Evolutionary conservation across 1,140 invertebrate species (phyloP).

Genomic region (Pseudomyrmex flavicornis): DNA sequence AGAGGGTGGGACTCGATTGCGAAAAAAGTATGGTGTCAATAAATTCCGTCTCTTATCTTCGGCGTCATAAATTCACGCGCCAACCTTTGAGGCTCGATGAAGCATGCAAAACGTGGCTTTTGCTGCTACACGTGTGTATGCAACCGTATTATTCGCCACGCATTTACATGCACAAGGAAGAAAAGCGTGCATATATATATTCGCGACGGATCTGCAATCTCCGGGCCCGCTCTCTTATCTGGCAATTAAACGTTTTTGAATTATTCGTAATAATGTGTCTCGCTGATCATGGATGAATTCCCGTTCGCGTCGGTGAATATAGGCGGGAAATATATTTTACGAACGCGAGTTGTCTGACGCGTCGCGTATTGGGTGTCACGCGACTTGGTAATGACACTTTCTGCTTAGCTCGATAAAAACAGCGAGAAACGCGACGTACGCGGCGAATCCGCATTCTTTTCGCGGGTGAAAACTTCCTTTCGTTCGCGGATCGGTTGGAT

Average conservation of each 20-base stretch:
- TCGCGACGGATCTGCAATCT: not conserved
- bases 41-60: constrained; percentile 66
- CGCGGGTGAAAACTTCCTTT: not conserved
- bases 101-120: constrained; percentile 58
- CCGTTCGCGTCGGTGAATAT: not conserved
- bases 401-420: not conserved
- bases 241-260: constrained; percentile 11
- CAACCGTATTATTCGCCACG: constrained; percentile 20
- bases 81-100: constrained; percentile 68
- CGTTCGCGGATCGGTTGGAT: not conserved
- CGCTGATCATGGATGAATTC: constrained; percentile 6
- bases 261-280: not conserved
- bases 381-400: not conserved
- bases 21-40: constrained; percentile 61
- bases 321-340: constrained; percentile 10
- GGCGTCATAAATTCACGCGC: constrained; percentile 61
- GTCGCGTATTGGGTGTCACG: too few species aligned
- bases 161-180: not conserved
- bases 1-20: constrained; percentile 16
- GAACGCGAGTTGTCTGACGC: not conserved
- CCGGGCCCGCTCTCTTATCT: not conserved
- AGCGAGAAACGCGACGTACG: not conserved
- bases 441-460: not conserved
- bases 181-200: too few species aligned
- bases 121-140: constrained; percentile 23